phyloP scores from a whole-genome alignment of 2,797 vertebrate genomes.

The Micrastur ruficollis region DNA sequence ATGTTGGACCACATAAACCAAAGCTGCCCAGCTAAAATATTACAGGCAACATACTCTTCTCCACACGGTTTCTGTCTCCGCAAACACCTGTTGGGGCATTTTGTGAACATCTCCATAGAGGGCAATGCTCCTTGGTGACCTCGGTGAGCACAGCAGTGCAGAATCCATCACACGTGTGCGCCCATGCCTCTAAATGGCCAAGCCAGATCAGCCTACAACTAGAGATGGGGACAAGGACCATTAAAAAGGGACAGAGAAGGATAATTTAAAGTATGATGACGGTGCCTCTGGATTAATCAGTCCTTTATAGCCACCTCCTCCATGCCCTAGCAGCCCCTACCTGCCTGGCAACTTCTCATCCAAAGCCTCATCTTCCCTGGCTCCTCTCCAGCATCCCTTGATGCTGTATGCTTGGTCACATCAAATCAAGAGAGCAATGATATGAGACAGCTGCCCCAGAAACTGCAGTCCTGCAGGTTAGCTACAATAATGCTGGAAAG shows the following conservation, averaged over 20 bases:
- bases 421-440: background rate
- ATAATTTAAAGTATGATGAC: background rate
- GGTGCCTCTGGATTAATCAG: background rate
- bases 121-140: background rate
- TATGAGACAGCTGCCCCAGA: background rate
- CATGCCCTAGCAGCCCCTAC: background rate
- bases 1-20: background rate
- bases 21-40: background rate
- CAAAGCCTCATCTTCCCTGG: background rate
- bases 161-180: fast-evolving
- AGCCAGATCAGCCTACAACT: background rate
- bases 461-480: background rate
- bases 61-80: background rate
- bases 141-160: background rate
- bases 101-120: background rate
- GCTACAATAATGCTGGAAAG: background rate
- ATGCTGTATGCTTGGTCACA: background rate
- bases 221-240: background rate
- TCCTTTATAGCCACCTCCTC: background rate
- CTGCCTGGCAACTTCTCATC: background rate
- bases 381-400: background rate
- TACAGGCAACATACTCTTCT: background rate
- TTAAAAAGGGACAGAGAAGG: background rate
- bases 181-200: background rate
- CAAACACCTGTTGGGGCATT: background rate